Conservation (phyloP, 2,113 vertebrate species). For the Macquaria australasica region DNA sequence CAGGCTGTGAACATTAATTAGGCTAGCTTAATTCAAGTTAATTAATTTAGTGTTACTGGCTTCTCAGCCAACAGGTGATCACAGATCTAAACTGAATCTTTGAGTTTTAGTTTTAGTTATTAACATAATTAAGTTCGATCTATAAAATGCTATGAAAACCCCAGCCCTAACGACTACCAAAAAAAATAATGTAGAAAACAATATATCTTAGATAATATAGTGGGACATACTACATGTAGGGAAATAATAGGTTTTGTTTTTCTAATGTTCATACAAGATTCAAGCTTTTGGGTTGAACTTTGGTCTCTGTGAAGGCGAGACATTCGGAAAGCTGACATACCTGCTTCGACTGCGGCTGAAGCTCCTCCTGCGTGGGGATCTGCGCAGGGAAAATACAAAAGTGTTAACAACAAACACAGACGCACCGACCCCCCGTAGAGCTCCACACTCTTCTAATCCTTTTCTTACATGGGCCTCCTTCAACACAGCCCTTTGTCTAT, state of each 20-base stretch:
- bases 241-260: too few species aligned
- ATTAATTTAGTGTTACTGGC: too few species aligned
- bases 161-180: not conserved
- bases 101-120: not conserved
- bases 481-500: slow-evolving; percentile 55
- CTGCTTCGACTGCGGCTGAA: slow-evolving; percentile 98
- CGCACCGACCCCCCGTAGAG: slow-evolving; percentile 6
- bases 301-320: not conserved
- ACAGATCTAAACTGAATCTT: not conserved
- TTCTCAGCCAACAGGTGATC: not conserved
- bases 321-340: slow-evolving; percentile 73
- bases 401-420: slow-evolving; percentile 39
- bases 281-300: not conserved
- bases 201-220: not conserved
- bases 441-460: slow-evolving; percentile 43
- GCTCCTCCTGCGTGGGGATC: slow-evolving; percentile 98
- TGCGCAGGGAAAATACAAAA: slow-evolving; percentile 81
- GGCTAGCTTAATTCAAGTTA: too few species aligned
- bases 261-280: not conserved
- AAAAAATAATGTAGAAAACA: not conserved
- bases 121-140: not conserved
- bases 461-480: slow-evolving; percentile 53
- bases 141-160: not conserved
- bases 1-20: too few species aligned
- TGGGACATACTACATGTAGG: not conserved